Base-by-base conservation (phyloP, 2,113 vertebrate genomes). In the Struthio camelus region DNA sequence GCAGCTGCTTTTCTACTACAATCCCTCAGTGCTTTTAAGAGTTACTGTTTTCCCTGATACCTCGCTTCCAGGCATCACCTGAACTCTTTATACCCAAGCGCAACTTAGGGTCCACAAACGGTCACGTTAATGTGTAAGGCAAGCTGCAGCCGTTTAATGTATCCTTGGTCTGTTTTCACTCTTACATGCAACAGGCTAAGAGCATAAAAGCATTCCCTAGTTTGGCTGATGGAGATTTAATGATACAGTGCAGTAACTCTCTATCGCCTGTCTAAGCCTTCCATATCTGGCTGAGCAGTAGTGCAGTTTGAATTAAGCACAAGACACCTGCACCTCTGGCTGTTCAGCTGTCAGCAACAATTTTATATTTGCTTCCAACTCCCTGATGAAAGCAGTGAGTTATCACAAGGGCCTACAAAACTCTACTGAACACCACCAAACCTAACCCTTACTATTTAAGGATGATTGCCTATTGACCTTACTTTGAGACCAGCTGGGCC, bases 71-170 rank as follows among this genome's bases (percentile, higher is more conserved):
- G 59, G 30, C 34, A 81, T 11, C 34, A 48, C 61, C 42, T 20
- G 5, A 72, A 69, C 36, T 92, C 71, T 36, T 62, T 28, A 66
- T 23, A 66, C n/a, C 20, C 27, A 17, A 3, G 50, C 77, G 38
- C 36, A 56, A 46, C 17, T 34, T 20, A 9, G 28, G 44, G n/a
- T 25, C 38, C 70, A 46, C 11, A 30, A 14, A 4, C 0, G 10
- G 44, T 11, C 0, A 22, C 79, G 58, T 30, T 69, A 18, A 36
- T 0, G 18, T 0, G 0, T 14, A 42, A 77, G 53, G 30, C 53
- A 86, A 56, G 48, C 5, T 78, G 67, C 54, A 89, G 50, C 5
- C 50, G 54, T 34, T 53, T 13, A 28, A 42, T 8, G 4, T 42
- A 19, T 25, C 80, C 67, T 59, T 14, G 54, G 53, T 64, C 18